Base-by-base conservation (phyloP, 92 coral and sea anemone species). In the Parazoanthus swiftii region DNA sequence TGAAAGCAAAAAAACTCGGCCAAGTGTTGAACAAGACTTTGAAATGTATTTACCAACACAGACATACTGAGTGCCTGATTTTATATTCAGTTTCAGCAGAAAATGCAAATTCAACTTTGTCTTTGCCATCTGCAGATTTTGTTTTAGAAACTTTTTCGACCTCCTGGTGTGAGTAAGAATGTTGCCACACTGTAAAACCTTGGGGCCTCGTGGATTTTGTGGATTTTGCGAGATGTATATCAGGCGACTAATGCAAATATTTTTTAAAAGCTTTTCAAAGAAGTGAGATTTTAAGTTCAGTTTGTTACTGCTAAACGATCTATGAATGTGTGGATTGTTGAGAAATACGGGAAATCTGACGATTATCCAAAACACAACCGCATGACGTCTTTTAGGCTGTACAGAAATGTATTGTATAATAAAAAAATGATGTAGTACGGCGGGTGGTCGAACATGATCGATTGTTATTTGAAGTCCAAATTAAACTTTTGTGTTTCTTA, bases 131-230 rank as follows among this genome's bases (percentile, higher is more conserved):
- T 84, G 87, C 87, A 71, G 42, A 5, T 71, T 25, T 84, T 84
- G 87, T 84, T 84, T 82, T 80, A 48, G 38, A 70, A 84, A 46
- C 44, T 84, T 84, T 68, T 83, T 51, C 25, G 48, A 70, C 87
- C 78, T 79, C 87, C 87, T 48, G 44, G 15, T 71, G 66, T 8
- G 74, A 37, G 68, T 6, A 8, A 71, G 21, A 84, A 26, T 42
- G 26, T 50, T 0, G 36, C 15, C 39, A 68, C 78, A 46, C 78
- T 13, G 39, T 14, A 16, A 13, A 58, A 13, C 3, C 2, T 67
- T 54, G 59, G 23, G 0, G 26, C 23, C 23, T 39, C 25, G 51
- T 76, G 54, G 33, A 16, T 76, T 76, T 73, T 13, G 51, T 76
- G 54, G 33, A 16, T 76, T 76, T 73, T 21, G 23, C 35, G n/a